These are phyloP conservation scores for Ctenopoma multispine DNA, from an alignment of 2,797 vertebrate species.

Conservation along the genomic window DNA sequence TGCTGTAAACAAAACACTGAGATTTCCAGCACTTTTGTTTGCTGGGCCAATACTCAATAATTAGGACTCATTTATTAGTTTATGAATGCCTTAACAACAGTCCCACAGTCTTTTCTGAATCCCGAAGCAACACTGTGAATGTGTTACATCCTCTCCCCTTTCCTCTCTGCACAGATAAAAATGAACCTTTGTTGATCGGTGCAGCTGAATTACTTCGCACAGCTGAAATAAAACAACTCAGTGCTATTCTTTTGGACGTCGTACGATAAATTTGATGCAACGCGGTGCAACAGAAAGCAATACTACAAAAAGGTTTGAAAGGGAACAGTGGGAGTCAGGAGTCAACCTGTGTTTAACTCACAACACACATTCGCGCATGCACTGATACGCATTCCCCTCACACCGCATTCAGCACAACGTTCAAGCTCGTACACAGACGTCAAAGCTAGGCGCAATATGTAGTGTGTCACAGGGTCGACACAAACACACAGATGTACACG, in stretches of 20 bases:
- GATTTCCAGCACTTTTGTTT: too few relatives aligned
- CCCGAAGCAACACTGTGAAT: too few relatives aligned
- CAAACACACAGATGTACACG: constrained; percentile 20
- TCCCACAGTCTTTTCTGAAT: too few relatives aligned
- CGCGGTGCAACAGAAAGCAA: constrained; percentile 33
- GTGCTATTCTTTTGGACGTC: constrained; percentile 17
- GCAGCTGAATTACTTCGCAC: neutral
- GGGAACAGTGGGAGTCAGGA: constrained; percentile 38
- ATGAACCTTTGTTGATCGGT: neutral
- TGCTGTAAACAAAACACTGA: too few relatives aligned
- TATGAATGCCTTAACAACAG: too few relatives aligned
- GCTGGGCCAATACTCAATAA: too few relatives aligned
- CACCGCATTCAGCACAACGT: constrained; percentile 55
- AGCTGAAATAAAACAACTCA: constrained; percentile 9
- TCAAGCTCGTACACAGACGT: constrained; percentile 37
- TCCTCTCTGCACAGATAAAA: constrained; percentile 5
- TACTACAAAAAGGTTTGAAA: constrained; percentile 27
- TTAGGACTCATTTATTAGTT: too few relatives aligned
- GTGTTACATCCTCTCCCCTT: too few relatives aligned
- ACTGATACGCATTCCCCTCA: constrained; percentile 42
- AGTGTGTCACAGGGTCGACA: constrained; percentile 40
- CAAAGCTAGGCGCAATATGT: constrained; percentile 36
- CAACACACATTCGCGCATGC: constrained; percentile 46
- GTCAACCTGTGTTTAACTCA: constrained; percentile 63
- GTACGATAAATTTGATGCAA: constrained; percentile 57